These are phyloP conservation scores for Calliscelio sp. DNA, from an alignment of 2,888 invertebrate species.

Conservation along the genomic window DNA sequence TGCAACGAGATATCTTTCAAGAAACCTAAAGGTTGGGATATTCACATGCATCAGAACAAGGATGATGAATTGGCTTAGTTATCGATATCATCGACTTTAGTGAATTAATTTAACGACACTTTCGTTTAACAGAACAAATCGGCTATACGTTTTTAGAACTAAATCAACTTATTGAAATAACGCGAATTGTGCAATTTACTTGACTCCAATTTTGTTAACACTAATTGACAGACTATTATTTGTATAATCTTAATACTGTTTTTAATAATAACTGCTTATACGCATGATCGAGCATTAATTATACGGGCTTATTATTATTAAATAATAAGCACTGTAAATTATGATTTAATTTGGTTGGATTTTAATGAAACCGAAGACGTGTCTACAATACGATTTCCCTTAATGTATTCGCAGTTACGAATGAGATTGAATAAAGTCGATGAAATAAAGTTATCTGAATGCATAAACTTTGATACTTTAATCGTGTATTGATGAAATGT, in stretches of 20 bases:
- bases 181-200: conserved; percentile 5
- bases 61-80: conserved; percentile 28
- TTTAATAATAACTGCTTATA: too few species aligned
- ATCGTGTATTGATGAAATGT: neutral
- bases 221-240: neutral
- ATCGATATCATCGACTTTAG: neutral
- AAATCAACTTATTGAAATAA: too few species aligned
- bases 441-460: neutral
- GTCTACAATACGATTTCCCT: neutral
- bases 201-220: neutral
- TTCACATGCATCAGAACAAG: conserved; percentile 7
- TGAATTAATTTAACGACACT: conserved; percentile 20
- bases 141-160: too few species aligned
- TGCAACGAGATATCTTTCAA: conserved; percentile 22
- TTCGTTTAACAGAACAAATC: neutral
- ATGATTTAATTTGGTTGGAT: neutral
- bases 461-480: neutral
- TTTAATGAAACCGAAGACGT: neutral
- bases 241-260: neutral
- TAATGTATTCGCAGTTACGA: neutral
- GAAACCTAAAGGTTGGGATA: conserved; percentile 27
- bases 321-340: too few species aligned
- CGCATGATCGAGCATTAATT: too few species aligned
- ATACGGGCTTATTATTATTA: too few species aligned
- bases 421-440: neutral